Percentiles rank a stretch among this genome's conserved stretches.
Evolutionary conservation across 2,888 invertebrate species (phyloP).

Genomic region (Lampropteryx suffumata): DNA sequence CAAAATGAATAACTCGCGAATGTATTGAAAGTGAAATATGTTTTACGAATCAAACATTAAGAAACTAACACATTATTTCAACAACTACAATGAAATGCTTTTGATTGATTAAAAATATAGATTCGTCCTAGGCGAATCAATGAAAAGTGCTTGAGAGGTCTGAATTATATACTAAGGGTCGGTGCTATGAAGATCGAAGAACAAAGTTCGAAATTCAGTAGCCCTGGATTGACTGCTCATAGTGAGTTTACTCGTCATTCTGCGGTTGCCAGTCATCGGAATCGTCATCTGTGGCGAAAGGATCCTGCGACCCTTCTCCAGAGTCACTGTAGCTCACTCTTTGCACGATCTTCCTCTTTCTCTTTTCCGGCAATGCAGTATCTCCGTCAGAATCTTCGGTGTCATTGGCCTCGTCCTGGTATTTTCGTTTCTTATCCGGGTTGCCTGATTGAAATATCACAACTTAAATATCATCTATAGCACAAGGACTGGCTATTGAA

Average conservation of each 20-base stretch:
- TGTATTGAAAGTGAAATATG: too few relatives aligned
- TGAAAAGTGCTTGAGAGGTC: too few relatives aligned
- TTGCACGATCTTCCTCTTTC: conserved; percentile 51
- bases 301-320: conserved; percentile 61
- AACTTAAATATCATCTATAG: too few relatives aligned
- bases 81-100: too few relatives aligned
- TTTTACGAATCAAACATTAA: too few relatives aligned
- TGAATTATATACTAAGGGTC: too few relatives aligned
- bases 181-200: too few relatives aligned
- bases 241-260: conserved; percentile 43
- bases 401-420: conserved; percentile 6
- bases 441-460: conserved; percentile 15
- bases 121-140: too few relatives aligned
- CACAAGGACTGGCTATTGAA: too few relatives aligned
- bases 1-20: too few relatives aligned
- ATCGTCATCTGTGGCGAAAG: conserved; percentile 73
- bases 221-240: conserved; percentile 82
- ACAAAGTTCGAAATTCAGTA: conserved; percentile 41
- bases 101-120: too few relatives aligned
- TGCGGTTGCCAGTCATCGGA: conserved; percentile 77
- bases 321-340: conserved; percentile 44
- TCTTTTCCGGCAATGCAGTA: conserved; percentile 49
- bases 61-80: too few relatives aligned
- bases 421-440: conserved; percentile 13
- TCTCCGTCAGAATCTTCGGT: conserved; percentile 30